These are phyloP conservation scores for Athalia rosae DNA, from an alignment of 2,888 invertebrate species.

Conservation along the genomic window DNA sequence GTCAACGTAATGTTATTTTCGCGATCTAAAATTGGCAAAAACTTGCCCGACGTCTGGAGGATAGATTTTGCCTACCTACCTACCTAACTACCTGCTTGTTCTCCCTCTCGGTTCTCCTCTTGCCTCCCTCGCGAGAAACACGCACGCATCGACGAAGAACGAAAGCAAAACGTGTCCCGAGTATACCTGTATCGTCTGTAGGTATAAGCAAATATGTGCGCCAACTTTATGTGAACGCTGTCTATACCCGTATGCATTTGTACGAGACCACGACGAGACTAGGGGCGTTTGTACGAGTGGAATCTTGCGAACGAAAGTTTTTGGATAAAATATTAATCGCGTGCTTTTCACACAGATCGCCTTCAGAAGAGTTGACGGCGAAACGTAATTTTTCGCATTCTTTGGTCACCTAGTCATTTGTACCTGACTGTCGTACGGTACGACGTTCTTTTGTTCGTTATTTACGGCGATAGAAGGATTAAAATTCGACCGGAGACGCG, in stretches of 20 bases:
- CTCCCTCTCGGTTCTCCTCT: constrained; percentile 31
- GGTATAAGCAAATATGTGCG: neutral
- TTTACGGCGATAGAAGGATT: too few species aligned
- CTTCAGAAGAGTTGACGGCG: too few species aligned
- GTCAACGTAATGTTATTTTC: constrained; percentile 60
- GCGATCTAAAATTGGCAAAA: constrained; percentile 61
- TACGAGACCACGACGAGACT: neutral
- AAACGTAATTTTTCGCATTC: too few species aligned
- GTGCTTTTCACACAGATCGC: too few species aligned
- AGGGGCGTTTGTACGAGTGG: neutral
- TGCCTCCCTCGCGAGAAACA: constrained; percentile 46
- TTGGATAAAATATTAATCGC: too few species aligned
- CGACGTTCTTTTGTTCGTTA: too few species aligned
- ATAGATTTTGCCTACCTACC: constrained; percentile 38
- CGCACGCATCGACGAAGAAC: constrained; percentile 23
- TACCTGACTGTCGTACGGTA: too few species aligned
- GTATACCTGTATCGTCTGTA: neutral
- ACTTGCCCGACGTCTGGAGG: constrained; percentile 50
- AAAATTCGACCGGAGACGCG: too few species aligned
- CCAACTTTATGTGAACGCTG: neutral
- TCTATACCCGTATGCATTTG: neutral
- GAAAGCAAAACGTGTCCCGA: neutral
- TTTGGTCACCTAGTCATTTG: too few species aligned
- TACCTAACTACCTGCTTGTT: constrained; percentile 33
- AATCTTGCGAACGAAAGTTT: neutral